Evolutionary conservation across 1,140 invertebrate genomes (phyloP).

Genomic region (Drosophila parabipectinata): DNA sequence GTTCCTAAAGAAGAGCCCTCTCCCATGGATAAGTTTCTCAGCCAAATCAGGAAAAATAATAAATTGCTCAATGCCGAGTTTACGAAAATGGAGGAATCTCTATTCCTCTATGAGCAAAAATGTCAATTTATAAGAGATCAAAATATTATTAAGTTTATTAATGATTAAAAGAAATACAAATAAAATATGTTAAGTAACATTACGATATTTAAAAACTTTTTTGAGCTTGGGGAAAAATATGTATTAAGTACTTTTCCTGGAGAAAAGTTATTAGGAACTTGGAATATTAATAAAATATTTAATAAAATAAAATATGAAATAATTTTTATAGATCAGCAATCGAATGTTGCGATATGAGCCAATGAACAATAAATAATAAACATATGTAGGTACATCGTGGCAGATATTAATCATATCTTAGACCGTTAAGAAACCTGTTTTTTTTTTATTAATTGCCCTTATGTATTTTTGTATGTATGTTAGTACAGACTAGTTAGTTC

Average conservation of each 20-base stretch:
- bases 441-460: no score
- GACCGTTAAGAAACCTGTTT: not conserved
- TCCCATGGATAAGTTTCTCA: conserved; percentile 47
- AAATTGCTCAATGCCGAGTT: conserved; percentile 58
- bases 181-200: not conserved
- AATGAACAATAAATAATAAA: no score
- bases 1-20: conserved; percentile 16
- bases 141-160: conserved; percentile 49
- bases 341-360: no score
- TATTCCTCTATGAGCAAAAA: conserved; percentile 64
- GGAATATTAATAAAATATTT: no score
- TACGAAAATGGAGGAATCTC: conserved; percentile 48
- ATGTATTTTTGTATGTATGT: no score
- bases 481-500: no score
- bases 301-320: no score
- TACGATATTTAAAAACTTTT: not conserved
- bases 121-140: conserved; percentile 64
- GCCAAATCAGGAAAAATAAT: conserved; percentile 56
- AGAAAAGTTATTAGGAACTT: no score
- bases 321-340: no score
- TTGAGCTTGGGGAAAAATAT: no score
- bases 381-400: no score
- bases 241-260: no score
- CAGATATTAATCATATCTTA: not conserved
- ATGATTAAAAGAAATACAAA: not conserved